Evolutionary conservation across 37 sponge, comb jelly and placozoan genomes (phyloP).

Genomic region (Mnemiopsis leidyi): DNA sequence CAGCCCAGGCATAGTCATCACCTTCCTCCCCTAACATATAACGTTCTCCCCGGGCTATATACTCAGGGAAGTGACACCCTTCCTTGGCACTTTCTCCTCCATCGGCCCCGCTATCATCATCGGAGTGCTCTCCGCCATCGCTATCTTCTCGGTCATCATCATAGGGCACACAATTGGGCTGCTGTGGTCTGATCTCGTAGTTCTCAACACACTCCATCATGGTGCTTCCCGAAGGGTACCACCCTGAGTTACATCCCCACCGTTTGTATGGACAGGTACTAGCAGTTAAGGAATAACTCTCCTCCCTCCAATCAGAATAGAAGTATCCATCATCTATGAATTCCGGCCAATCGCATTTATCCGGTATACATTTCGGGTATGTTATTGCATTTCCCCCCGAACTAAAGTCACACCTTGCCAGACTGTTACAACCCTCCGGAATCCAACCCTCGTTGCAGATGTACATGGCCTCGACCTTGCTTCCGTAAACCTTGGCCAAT

Average conservation of each 20-base stretch:
- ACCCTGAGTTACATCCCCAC: background rate
- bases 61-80: background rate
- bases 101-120: background rate
- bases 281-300: background rate
- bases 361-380: background rate
- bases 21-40: too few species aligned
- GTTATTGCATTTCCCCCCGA: background rate
- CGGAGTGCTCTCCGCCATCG: background rate
- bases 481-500: background rate
- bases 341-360: background rate
- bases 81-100: too few species aligned
- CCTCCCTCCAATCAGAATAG: background rate
- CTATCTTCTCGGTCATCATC: background rate
- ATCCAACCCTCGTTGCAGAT: background rate
- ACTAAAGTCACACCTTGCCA: background rate
- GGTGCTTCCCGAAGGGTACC: background rate
- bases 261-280: background rate
- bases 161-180: background rate
- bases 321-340: background rate
- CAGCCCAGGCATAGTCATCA: background rate
- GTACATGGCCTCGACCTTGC: background rate
- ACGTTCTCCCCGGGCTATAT: background rate
- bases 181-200: too few species aligned
- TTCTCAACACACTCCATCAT: background rate
- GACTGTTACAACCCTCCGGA: background rate